A percentile compares a stretch with the other conserved stretches of the same genome.
Evolutionary conservation across 1,140 invertebrate genomes (phyloP).

Genomic region (Drosophila miranda): DNA sequence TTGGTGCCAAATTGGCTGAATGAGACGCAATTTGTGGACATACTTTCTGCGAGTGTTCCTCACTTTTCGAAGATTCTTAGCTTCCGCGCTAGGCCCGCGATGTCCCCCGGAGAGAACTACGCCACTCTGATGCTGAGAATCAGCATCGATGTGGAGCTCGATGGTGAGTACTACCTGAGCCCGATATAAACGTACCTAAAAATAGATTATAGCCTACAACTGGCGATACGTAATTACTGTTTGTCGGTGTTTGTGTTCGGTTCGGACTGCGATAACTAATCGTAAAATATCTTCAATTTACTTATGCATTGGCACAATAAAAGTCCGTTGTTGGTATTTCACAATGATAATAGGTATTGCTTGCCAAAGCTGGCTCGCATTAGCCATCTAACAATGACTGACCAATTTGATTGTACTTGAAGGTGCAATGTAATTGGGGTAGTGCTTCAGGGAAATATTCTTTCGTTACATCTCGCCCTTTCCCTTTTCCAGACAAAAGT

Average conservation of each 20-base stretch:
- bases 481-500: conserved; percentile 39
- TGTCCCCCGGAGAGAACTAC: conserved; percentile 69
- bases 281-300: conserved; percentile 16
- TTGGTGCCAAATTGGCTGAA: conserved; percentile 82
- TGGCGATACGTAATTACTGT: not conserved
- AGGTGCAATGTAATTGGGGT: not conserved
- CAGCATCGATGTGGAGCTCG: conserved; percentile 60
- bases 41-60: conserved; percentile 73
- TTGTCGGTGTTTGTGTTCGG: not conserved
- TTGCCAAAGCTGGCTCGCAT: not conserved
- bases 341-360: not conserved
- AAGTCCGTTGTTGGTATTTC: conserved; percentile 6
- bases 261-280: conserved; percentile 5
- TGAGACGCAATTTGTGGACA: conserved; percentile 77
- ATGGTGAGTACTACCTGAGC: conserved; percentile 33
- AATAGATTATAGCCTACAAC: not conserved
- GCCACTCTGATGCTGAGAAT: conserved; percentile 69
- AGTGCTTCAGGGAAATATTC: not conserved
- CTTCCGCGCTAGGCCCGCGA: conserved; percentile 51
- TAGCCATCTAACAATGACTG: not conserved
- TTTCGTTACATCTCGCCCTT: not conserved
- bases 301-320: conserved; percentile 16
- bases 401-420: not conserved
- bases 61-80: conserved; percentile 65
- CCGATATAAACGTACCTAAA: not conserved